Evolutionary conservation across 2,888 invertebrate genomes (phyloP).

Genomic region (Dynastes grantii): DNA sequence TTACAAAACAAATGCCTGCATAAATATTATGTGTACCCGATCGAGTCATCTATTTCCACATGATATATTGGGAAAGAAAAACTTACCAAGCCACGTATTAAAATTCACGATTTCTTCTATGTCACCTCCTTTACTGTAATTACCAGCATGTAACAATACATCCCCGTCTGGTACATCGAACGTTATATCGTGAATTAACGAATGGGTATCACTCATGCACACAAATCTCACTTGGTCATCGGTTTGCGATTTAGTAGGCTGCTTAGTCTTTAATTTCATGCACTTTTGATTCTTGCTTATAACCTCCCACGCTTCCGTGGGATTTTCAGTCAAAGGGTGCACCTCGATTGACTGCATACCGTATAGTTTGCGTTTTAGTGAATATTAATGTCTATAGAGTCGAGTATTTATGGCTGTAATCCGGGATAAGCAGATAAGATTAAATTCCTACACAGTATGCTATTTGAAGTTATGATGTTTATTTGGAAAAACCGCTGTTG

Average conservation of each 20-base stretch:
- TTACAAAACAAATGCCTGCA: too few relatives aligned
- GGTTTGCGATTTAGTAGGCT: constrained; percentile 74
- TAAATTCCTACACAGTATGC: constrained; percentile 10
- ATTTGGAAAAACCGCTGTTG: background rate
- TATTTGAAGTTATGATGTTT: background rate
- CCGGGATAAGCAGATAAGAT: constrained; percentile 24
- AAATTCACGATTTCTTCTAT: constrained; percentile 83
- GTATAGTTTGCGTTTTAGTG: background rate
- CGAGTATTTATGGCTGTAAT: too few relatives aligned
- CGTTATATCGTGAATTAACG: constrained; percentile 78
- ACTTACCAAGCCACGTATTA: constrained; percentile 81
- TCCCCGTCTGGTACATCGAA: constrained; percentile 85
- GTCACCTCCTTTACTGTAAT: constrained; percentile 86
- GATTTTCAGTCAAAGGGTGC: constrained; percentile 78
- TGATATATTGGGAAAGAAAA: constrained; percentile 10
- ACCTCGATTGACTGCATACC: constrained; percentile 61
- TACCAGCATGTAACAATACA: constrained; percentile 88
- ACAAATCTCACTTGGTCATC: constrained; percentile 82
- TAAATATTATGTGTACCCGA: too few relatives aligned
- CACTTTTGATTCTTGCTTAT: constrained; percentile 78
- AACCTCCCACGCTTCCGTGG: constrained; percentile 83
- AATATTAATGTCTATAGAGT: too few relatives aligned
- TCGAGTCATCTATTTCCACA: too few relatives aligned
- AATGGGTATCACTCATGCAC: constrained; percentile 91
- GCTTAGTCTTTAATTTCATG: constrained; percentile 77